A percentile compares a stretch with the other conserved stretches of the same genome.
These are phyloP conservation scores for Poecile montanus DNA, from an alignment of 2,797 vertebrate species.

Conservation along the genomic window DNA sequence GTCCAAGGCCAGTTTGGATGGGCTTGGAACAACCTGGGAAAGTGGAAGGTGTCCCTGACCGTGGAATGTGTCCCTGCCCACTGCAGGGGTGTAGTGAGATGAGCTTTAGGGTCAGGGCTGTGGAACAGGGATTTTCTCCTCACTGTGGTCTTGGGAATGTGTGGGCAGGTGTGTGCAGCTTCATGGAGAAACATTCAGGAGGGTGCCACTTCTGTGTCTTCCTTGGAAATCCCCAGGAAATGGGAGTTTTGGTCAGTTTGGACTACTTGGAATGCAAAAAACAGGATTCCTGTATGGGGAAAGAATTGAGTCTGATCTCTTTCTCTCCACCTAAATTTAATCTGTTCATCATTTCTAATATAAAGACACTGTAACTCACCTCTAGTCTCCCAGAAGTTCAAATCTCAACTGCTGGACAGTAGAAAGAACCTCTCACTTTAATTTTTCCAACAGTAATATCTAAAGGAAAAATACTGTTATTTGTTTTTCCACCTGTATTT, in stretches of 20 bases:
- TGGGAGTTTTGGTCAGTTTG: background rate
- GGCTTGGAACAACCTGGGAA: background rate
- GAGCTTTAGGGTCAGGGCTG: background rate
- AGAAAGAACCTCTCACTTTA: background rate
- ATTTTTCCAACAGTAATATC: background rate
- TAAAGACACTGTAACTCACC: background rate
- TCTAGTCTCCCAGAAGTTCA: background rate
- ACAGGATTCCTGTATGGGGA: background rate
- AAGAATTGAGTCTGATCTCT: background rate
- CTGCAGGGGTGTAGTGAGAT: background rate
- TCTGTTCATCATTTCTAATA: too few species aligned
- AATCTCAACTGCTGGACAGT: background rate
- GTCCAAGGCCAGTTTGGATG: background rate
- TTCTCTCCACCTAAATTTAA: background rate
- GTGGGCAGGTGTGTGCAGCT: background rate
- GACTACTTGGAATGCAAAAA: background rate
- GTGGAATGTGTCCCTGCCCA: background rate
- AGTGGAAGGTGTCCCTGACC: background rate
- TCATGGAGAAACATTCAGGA: background rate
- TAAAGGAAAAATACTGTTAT: background rate
- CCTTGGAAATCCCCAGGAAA: background rate
- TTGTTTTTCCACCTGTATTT: background rate
- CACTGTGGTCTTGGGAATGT: accelerated
- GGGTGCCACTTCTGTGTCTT: background rate
- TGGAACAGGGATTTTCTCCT: background rate